phyloP scores from a whole-genome alignment of 2,113 vertebrate genomes.

The Tiliqua scincoides region DNA sequence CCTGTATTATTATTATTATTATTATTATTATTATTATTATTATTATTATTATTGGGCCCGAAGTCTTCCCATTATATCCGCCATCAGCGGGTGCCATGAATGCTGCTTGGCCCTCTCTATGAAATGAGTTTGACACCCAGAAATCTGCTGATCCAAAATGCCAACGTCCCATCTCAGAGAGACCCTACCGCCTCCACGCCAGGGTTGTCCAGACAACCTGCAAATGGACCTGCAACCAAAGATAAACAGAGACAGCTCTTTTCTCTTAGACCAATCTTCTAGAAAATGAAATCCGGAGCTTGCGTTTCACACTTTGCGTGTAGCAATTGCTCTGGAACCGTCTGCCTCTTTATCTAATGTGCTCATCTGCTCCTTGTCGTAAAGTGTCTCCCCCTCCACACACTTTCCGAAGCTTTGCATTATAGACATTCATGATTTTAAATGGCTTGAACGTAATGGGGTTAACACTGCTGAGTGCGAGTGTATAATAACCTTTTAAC shows the following conservation, averaged over 20 bases:
- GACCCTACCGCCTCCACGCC: not conserved
- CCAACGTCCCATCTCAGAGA: slow-evolving; percentile 21
- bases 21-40: too few species aligned
- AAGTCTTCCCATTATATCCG: too few species aligned
- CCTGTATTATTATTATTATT: too few species aligned
- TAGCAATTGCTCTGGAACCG: slow-evolving; percentile 42
- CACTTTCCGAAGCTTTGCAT: slow-evolving; percentile 15
- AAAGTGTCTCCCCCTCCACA: not conserved
- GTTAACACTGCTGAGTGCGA: slow-evolving; percentile 21
- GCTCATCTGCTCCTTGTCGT: slow-evolving; percentile 27
- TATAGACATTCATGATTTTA: slow-evolving; percentile 33
- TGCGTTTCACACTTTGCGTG: slow-evolving; percentile 38
- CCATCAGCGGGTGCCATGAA: too few species aligned
- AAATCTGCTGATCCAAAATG: slow-evolving; percentile 23
- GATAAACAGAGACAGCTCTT: slow-evolving; percentile 35
- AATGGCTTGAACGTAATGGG: slow-evolving; percentile 25
- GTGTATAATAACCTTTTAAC: slow-evolving; percentile 10
- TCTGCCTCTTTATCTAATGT: slow-evolving; percentile 50
- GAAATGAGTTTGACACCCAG: too few species aligned
- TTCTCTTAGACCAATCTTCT: slow-evolving; percentile 55
- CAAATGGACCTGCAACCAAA: slow-evolving; percentile 37
- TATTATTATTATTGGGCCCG: too few species aligned
- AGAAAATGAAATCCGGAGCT: slow-evolving; percentile 45
- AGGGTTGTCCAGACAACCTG: not conserved
- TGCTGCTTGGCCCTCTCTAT: too few species aligned